Evolutionary conservation across 2,113 vertebrate genomes (phyloP), one percentile per base, ranked within the genome.

Genomic region (Xenopus borealis): DNA sequence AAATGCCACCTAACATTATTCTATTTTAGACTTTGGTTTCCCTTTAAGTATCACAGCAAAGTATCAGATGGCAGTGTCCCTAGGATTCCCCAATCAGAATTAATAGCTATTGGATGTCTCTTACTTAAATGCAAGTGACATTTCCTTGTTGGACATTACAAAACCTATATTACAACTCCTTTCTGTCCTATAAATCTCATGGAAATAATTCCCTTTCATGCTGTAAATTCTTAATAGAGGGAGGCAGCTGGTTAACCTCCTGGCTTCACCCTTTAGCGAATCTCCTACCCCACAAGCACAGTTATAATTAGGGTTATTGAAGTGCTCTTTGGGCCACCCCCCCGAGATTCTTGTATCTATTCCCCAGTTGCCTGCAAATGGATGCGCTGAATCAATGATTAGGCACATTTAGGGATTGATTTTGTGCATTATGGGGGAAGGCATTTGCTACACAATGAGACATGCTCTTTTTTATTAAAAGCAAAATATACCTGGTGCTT

Each of bases 241-340:
- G 61, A 27, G 66, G 57, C 73, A 77, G 59, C 66, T 77, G 74
- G 74, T 70, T 76, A 64, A 77, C 67, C 67, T 55, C 30, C 44
- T 6, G 5, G 66, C 45, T 23, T 52, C 55, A 0, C 63, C 12
- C 12, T 2, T 55, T 16, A 27, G 13, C 14, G 4, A 18, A 13
- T 12, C 17, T 19, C 6, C 44, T 3, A 44, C 44, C 45, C 45
- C 14, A 11, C 10, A 64, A 40, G 59, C 40, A 30, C 46, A 40
- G 18, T 20, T 65, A 62, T 76, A 63, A 76, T 75, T 69, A 52
- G 72, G 46, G 55, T 69, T 69, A 75, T 69, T 76, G 58, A 63
- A 63, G 65, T 55, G 73, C 73, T 12, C 45, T 62, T 27, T 27
- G 45, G 20, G 12, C 53, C 40, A n/a, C n/a, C 23, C 73, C 27